Base-by-base conservation (phyloP, 2,113 vertebrate genomes). In the Edolisoma coerulescens region DNA sequence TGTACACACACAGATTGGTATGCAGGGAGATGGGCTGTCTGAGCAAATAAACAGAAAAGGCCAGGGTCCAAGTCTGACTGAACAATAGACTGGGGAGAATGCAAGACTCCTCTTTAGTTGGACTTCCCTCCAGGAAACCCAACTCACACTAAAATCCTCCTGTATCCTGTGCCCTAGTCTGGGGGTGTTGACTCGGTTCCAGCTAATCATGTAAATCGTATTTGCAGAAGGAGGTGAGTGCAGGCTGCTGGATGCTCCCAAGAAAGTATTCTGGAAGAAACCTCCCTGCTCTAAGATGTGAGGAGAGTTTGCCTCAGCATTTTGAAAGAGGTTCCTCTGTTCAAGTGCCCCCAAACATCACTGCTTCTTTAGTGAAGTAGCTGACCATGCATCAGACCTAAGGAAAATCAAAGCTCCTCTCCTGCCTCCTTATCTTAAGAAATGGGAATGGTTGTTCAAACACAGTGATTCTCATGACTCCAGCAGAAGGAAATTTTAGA, bases 111-210 rank as follows among this genome's bases (percentile, higher is more conserved):
- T 91, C 76, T 96, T 87, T 71, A 94, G 83, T 94, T 89, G 90
- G 79, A 97, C 92, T 97, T 97, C 97, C 97, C 92, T 96, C 69
- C 96, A 96, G 97, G 97, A 97, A 97, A 94, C 70, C 35, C 76
- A 91, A 11, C 78, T 88, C 2, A 33, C 80, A 91, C 93, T 96
- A 90, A 94, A 96, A 87, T 77, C 74, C 84, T 97, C 56, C 93
- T 96, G 96, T 93, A 96, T 97, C 97, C 97, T 97, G 96, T 96
- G 89, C 94, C 91, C 59, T 56, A 23, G 26, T 85, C 87, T 76
- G 65, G 49, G 76, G 69, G 35, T 69, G 86, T 69, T 96, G 92
- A 54, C 78, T 94, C 79, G 1, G 41, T 87, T 97, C 92, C 94
- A 97, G 65, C 65, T 96, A 91, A 96, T 97, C 84, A 68, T 23